Conservation (phyloP, 2,113 vertebrate species). For the Chaetops frenatus region DNA sequence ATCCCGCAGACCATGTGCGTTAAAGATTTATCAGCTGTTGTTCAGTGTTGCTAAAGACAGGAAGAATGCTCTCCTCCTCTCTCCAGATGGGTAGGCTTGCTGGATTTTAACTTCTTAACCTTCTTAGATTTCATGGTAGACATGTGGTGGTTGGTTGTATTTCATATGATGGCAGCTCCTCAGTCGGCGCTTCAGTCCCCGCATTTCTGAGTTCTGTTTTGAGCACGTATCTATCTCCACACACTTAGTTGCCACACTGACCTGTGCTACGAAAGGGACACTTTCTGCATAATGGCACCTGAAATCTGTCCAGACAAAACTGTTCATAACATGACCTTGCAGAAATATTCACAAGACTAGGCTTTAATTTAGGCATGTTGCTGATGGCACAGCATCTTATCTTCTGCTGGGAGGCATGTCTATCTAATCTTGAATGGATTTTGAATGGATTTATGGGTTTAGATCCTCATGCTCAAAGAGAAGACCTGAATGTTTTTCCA, state of each 20-base stretch:
- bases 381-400: neutral
- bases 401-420: neutral
- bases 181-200: fast-evolving
- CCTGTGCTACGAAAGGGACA: neutral
- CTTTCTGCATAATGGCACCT: neutral
- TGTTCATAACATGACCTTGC: neutral
- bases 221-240: neutral
- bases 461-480: neutral
- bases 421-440: neutral
- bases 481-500: neutral
- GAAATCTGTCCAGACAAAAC: neutral
- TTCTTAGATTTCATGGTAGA: neutral
- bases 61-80: constrained; percentile 41
- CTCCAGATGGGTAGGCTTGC: constrained; percentile 33
- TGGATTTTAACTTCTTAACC: neutral
- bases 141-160: neutral
- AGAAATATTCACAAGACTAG: neutral
- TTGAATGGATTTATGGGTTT: neutral
- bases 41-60: constrained; percentile 53
- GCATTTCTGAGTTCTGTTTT: neutral
- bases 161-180: neutral
- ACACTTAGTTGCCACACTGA: neutral
- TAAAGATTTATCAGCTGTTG: constrained; percentile 65
- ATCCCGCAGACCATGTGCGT: constrained; percentile 49
- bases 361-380: neutral